A percentile compares a stretch with the other conserved stretches of the same genome.
These are phyloP conservation scores for Ditylenchus dipsaci DNA, from an alignment of 1,140 invertebrate genomes.

Conservation along the genomic window DNA sequence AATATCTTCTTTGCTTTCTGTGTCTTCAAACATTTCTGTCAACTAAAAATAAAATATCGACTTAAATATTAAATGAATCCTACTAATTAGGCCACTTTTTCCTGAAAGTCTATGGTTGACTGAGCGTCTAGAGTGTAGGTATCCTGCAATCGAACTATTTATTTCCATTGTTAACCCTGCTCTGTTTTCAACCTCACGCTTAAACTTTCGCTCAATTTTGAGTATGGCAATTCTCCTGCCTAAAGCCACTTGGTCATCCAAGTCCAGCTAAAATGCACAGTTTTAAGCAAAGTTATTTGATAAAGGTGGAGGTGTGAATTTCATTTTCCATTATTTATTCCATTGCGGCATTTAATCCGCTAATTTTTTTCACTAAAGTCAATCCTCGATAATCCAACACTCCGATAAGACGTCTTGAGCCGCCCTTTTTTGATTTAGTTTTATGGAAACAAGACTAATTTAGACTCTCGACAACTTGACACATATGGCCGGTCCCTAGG, in stretches of 20 bases:
- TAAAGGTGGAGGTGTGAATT: not conserved
- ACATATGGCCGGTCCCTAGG: too few relatives aligned
- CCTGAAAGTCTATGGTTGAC: constrained; percentile 54
- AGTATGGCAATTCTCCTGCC: constrained; percentile 51
- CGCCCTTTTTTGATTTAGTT: too few relatives aligned
- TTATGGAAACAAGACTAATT: too few relatives aligned
- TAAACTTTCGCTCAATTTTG: constrained; percentile 53
- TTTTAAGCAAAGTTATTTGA: not conserved
- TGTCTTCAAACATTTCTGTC: constrained; percentile 54
- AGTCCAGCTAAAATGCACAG: constrained; percentile 40
- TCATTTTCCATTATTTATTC: too few relatives aligned
- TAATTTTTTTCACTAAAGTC: too few relatives aligned
- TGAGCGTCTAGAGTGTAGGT: constrained; percentile 55
- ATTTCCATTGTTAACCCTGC: too few relatives aligned
- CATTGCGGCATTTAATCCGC: too few relatives aligned
- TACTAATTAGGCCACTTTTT: constrained; percentile 34
- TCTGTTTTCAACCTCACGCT: constrained; percentile 28
- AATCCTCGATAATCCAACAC: too few relatives aligned
- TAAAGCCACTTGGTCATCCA: constrained; percentile 49
- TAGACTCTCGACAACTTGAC: too few relatives aligned
- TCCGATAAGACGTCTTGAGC: too few relatives aligned
- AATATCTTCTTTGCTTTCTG: constrained; percentile 39
- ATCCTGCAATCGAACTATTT: constrained; percentile 31
- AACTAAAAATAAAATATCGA: constrained; percentile 32
- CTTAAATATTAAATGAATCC: not conserved